phyloP scores from a whole-genome alignment of 2,888 invertebrate species.

The Dynastes hyllus region DNA sequence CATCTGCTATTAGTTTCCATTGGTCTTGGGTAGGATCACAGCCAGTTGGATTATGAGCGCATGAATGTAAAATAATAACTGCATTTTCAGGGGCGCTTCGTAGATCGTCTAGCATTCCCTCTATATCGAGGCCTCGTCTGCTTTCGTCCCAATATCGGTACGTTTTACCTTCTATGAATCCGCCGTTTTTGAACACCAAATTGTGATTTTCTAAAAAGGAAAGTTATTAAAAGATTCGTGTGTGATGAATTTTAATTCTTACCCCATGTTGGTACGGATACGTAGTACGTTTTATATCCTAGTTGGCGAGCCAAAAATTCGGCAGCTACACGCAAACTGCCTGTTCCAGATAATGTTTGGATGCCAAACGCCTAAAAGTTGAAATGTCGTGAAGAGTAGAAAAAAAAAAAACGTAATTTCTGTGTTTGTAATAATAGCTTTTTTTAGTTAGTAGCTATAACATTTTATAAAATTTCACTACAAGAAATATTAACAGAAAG shows the following conservation, averaged over 20 bases:
- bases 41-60: constrained; percentile 99
- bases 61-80: constrained; percentile 94
- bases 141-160: constrained; percentile 95
- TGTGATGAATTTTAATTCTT: background rate
- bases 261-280: constrained; percentile 78
- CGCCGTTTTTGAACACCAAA: constrained; percentile 88
- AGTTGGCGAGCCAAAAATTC: constrained; percentile 87
- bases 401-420: too few species aligned
- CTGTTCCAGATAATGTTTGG: constrained; percentile 96
- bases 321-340: constrained; percentile 91
- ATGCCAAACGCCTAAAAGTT: constrained; percentile 78
- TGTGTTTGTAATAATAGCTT: too few species aligned
- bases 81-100: constrained; percentile 85
- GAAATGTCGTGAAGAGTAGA: background rate
- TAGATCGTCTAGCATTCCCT: constrained; percentile 87
- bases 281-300: constrained; percentile 84
- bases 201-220: constrained; percentile 80
- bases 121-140: constrained; percentile 82
- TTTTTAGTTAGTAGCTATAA: too few species aligned
- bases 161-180: constrained; percentile 83
- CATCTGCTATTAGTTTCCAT: constrained; percentile 91
- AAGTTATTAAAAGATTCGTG: background rate
- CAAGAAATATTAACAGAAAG: too few species aligned
- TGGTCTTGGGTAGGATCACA: constrained; percentile 95
- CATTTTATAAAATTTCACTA: too few species aligned